Evolutionary conservation across 2,888 invertebrate species (phyloP).

Genomic region (Polydrusus pterygomalis): DNA sequence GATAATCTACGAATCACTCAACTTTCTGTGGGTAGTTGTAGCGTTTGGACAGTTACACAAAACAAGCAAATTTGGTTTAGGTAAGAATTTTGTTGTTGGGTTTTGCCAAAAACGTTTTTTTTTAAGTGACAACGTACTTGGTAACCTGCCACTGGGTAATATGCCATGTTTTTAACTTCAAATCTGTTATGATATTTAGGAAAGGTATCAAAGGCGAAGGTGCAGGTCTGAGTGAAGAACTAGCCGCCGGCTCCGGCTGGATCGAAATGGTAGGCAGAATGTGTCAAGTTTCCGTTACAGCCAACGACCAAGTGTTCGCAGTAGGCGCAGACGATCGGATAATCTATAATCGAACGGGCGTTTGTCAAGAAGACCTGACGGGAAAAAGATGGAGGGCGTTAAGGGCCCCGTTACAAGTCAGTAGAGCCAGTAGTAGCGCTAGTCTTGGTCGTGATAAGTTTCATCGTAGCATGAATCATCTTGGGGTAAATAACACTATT

Average conservation of each 20-base stretch:
- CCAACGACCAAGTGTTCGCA: slow-evolving; percentile 90
- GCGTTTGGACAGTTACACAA: slow-evolving; percentile 87
- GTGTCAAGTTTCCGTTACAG: slow-evolving; percentile 87
- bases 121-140: no score
- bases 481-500: slow-evolving; percentile 68
- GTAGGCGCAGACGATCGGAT: slow-evolving; percentile 88
- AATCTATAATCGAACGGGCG: slow-evolving; percentile 87
- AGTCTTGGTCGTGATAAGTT: slow-evolving; percentile 74
- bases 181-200: slow-evolving; percentile 51
- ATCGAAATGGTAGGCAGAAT: slow-evolving; percentile 92
- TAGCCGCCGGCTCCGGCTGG: slow-evolving; percentile 90
- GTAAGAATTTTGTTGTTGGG: no score
- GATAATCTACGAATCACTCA: slow-evolving; percentile 82
- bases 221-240: slow-evolving; percentile 82
- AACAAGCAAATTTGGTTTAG: slow-evolving; percentile 92
- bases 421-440: slow-evolving; percentile 87
- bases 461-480: slow-evolving; percentile 80
- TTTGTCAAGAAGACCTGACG: slow-evolving; percentile 83
- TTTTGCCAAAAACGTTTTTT: no score
- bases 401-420: slow-evolving; percentile 87
- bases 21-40: slow-evolving; percentile 87
- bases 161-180: no score
- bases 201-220: slow-evolving; percentile 76
- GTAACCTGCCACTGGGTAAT: no score
- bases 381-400: slow-evolving; percentile 91